A percentile compares a stretch with the other conserved stretches of the same genome.
phyloP scores from a whole-genome alignment of 2,797 vertebrate species.

The Mormyrops boulengeri region DNA sequence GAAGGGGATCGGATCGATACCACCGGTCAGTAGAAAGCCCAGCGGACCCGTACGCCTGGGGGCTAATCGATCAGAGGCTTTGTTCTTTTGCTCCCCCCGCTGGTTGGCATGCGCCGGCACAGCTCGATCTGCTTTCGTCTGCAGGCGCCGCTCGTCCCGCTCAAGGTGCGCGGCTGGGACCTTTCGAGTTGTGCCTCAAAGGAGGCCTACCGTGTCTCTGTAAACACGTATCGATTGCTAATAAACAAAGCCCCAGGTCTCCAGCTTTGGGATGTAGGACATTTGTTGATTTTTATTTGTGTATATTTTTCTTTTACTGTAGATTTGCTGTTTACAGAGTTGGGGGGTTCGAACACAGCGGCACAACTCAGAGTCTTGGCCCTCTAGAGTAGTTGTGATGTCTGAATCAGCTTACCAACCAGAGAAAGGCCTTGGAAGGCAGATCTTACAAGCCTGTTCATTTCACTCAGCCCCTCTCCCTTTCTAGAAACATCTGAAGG shows the following conservation, averaged over 20 bases:
- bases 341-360: background rate
- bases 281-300: background rate
- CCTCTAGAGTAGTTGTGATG: constrained; percentile 31
- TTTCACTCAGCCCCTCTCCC: background rate
- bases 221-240: background rate
- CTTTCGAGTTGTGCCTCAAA: background rate
- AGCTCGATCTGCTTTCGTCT: constrained; percentile 40
- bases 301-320: background rate
- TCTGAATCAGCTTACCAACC: constrained; percentile 33
- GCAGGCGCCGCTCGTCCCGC: background rate
- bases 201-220: background rate
- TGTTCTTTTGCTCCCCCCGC: constrained; percentile 71
- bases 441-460: background rate
- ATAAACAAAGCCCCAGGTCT: background rate
- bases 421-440: background rate
- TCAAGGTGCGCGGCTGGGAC: background rate
- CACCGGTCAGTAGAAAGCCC: constrained; percentile 76
- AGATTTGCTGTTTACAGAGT: background rate
- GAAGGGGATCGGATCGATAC: constrained; percentile 87
- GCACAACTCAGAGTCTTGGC: background rate
- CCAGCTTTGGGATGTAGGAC: background rate
- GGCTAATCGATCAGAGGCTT: constrained; percentile 90
- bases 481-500: background rate
- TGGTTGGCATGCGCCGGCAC: background rate
- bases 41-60: constrained; percentile 71